A percentile compares a stretch with the other conserved stretches of the same genome.
phyloP scores from a whole-genome alignment of 92 coral and sea anemone species.

The Palythoa caribaeorum region DNA sequence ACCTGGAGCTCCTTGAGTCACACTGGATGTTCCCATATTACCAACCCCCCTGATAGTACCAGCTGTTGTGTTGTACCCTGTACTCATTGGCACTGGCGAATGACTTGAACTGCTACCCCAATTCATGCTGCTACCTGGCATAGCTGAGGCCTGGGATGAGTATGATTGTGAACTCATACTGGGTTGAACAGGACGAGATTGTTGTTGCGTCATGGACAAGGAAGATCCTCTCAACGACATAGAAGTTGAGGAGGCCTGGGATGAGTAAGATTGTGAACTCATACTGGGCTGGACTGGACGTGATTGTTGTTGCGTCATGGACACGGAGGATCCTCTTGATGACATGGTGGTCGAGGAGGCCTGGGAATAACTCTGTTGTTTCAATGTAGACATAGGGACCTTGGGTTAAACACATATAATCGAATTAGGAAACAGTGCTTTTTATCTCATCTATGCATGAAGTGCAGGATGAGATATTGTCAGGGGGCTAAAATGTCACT shows the following conservation, averaged over 20 bases:
- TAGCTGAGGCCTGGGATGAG: not conserved
- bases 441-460: not conserved
- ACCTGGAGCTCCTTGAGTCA: conserved; percentile 1
- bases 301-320: not conserved
- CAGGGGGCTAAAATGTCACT: too few relatives aligned
- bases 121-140: not conserved
- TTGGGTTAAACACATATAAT: not conserved
- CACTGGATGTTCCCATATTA: conserved; percentile 18
- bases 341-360: not conserved
- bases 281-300: not conserved
- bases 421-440: not conserved
- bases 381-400: conserved; percentile 42
- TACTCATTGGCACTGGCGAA: not conserved
- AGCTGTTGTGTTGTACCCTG: not conserved
- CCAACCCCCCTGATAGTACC: not conserved
- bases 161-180: not conserved
- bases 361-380: conserved; percentile 6
- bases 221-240: not conserved
- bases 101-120: not conserved
- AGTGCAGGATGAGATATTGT: too few relatives aligned
- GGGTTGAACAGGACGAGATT: not conserved
- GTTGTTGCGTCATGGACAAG: not conserved
- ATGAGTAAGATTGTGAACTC: not conserved
- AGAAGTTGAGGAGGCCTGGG: not conserved
- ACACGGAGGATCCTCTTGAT: not conserved